Conservation (phyloP, 1,140 invertebrate species). For the Apis cerana region DNA sequence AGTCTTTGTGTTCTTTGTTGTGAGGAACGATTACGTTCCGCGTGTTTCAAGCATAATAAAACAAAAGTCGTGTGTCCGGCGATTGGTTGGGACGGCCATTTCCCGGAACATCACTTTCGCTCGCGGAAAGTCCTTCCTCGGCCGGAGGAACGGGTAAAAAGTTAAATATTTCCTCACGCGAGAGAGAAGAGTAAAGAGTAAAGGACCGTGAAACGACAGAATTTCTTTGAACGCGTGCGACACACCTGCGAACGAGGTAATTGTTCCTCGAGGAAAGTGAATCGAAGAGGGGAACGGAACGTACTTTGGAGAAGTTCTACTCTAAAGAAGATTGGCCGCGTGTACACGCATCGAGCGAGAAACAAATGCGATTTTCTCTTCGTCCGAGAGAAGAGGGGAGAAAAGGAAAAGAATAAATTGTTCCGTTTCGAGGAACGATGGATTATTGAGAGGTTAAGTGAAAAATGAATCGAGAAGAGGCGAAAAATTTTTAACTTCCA, state of each 20-base stretch:
- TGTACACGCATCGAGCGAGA: background rate
- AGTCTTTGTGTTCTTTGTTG: background rate
- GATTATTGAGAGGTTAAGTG: no score
- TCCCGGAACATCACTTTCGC: conserved; percentile 38
- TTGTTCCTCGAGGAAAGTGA: background rate
- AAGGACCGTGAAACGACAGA: background rate
- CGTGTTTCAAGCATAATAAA: background rate
- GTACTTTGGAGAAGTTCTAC: background rate
- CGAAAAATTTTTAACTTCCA: no score
- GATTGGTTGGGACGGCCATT: background rate
- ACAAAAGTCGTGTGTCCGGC: background rate
- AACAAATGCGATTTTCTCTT: no score
- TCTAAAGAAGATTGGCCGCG: background rate
- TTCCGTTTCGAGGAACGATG: no score
- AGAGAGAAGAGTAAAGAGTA: no score
- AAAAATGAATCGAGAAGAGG: no score
- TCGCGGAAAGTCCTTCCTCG: background rate
- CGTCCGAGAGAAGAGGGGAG: no score
- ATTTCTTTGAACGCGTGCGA: no score
- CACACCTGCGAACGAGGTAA: background rate
- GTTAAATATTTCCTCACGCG: background rate
- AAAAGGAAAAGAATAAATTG: no score
- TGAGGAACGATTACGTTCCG: conserved; percentile 1
- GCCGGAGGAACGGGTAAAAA: no score
- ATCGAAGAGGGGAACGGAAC: background rate